Base-by-base conservation (phyloP, 2,797 vertebrate species). In the Distichodus sexfasciatus region DNA sequence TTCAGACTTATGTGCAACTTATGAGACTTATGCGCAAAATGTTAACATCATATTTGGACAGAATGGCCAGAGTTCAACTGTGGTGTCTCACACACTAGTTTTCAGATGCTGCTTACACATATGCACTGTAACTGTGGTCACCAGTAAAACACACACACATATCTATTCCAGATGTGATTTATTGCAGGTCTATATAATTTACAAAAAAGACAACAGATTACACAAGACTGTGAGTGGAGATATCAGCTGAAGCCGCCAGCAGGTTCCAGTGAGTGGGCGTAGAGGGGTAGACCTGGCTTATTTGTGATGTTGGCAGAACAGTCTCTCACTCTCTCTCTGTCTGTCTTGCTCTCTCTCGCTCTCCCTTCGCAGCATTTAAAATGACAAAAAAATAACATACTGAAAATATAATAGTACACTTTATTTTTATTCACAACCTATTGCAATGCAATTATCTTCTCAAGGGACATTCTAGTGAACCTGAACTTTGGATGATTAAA, bases 181-280 rank as follows among this genome's bases (percentile, higher is more conserved):
- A 82, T 83, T 91, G 87, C 87, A 90, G 86, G 63, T 54, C 80
- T 77, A 76, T 87, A 81, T 76, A 84, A 76, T 87, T 85, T 85
- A 86, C 75, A 86, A 88, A 89, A 87, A 65, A 83, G n/a, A 83
- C 75, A 85, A 76, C 81, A 71, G 81, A 86, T 80, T 71, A 72
- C 75, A 87, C 74, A 82, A 81, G 68, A 82, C 80, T 72, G 63
- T 29, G 69, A 64, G 21, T 43, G 76, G 76, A 66, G 69, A n/a
- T 4, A 35, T 31, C 21, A 47, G 17, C 33, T 57, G 51, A 15
- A 31, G 40, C 31, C 6, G 2, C 47, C 19, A 51, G 65, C 64
- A 68, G 54, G 29, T 36, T 3, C 58, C 26, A 11, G 66, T 17
- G 40, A 14, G 59, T 24, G 36, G 50, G 44, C 54, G 35, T 11